Base-by-base conservation (phyloP, 2,113 vertebrate genomes). In the Falcunculus frontatus region DNA sequence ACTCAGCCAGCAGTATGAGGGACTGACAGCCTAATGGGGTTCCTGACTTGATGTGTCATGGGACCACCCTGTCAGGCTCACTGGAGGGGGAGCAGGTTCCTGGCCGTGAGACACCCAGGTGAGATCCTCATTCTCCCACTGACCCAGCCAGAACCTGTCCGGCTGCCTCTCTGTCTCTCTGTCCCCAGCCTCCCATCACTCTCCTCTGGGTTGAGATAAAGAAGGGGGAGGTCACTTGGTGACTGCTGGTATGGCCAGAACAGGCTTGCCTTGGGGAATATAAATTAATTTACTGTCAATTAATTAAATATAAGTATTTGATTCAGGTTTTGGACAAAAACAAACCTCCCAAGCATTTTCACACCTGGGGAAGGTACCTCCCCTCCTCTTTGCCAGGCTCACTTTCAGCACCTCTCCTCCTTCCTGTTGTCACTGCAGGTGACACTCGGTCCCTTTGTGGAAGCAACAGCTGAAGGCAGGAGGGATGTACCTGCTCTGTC, bases 101-200 rank as follows among this genome's bases (percentile, higher is more conserved):
- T 80, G 74, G 55, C 23, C 23, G 3, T 25, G 69, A 35, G 29
- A 32, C 13, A 49, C 11, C 16, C 33, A 39, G 15, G 33, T n/a
- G 56, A 67, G 47, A 50, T 12, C 44, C 53, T 87, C 9, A 3
- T 29, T 70, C 3, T 63, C 23, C 37, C 47, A 25, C 53, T 53
- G 12, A 12, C 10, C 20, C 64, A 78, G 42, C 39, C 56, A 52
- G 46, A 69, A n/a, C 29, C 70, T 55, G 13, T 33, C 30, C 53
- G 50, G 35, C 52, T 75, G 11, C 9, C 39, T 62, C 19, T 46
- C 42, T 60, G 70, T 41, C 56, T 49, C 53, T 47, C 49, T 41
- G 27, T 53, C 20, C 35, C 11, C 9, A 7, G 47, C 7, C 27
- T 11, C 25, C 4, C 17, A 12, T 20, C 0, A 0, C 46, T 37